Evolutionary conservation across 2,797 vertebrate genomes (phyloP), one percentile per base, ranked within the genome.

Genomic region (Ambastaia sidthimunki): DNA sequence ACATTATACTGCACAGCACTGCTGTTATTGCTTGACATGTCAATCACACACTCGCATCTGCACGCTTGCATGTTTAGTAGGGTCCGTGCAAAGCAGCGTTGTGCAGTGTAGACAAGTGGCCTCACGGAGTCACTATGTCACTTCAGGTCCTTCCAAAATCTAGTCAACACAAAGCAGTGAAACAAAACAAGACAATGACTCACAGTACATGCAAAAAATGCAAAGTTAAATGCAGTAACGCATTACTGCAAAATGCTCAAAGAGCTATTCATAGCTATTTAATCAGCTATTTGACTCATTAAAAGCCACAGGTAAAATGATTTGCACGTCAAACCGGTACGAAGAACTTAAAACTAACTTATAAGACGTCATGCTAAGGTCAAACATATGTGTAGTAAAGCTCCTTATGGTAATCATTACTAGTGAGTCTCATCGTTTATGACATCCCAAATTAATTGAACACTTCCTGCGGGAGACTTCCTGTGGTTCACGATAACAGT

Each of bases 391-490:
- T 76, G 62, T 31, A 52, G 10, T 10, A 47, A 54, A 16, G 19
- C 50, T 34, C 34, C 73, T 19, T 31, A 52, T 23, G 57, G 28
- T 31, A 34, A 67, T 77, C 50, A 73, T 66, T 60, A 76, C 48
- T 19, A 55, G 41, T 9, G 19, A 3, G 41, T 48, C 62, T 21
- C 59, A 76, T 28, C 54, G 19, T 82, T 66, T 37, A 82, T 67
- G 57, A 57, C n/a, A 69, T 66, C 68, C 68, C 72, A 76, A 72
- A 48, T 28, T 41, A 71, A 68, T 44, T n/a, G 12, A 62, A 75
- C 4, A 41, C 44, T 65, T 37, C 47, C 55, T 63, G 44, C 3
- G n/a, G 54, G 57, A 75, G 47, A 55, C 70, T 12, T 37, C 31
- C 76, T 55, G 54, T 67, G 41, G 71, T 50, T 75, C n/a, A 34